Evolutionary conservation across 2,113 vertebrate species (phyloP), one percentile per base, ranked within the genome.

Genomic region (Otus sunia): DNA sequence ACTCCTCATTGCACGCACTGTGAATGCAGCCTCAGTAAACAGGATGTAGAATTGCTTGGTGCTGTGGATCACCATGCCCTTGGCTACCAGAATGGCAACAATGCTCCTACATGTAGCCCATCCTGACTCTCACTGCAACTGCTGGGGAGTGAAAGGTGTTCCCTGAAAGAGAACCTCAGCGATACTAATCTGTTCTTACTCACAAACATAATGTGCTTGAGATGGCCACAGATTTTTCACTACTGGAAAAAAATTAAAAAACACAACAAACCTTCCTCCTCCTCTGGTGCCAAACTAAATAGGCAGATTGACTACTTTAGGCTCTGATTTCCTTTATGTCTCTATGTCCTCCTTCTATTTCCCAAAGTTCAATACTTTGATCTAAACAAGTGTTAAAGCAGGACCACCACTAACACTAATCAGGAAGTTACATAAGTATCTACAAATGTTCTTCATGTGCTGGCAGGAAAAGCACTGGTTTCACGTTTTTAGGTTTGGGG

Each of bases 1-100:
- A 12, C 21, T 5, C 27, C n/a, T 22, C 22, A 1, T 7, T n/a
- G 16, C 58, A 15, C 0, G 2, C 25, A 3, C 26, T 18, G n/a
- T 1, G 4, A 67, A 62, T 34, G 13, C 36, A 49, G 15, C 10
- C 26, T 67, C 21, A 13, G 17, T 53, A 34, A 58, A 50, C 1
- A 20, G 8, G 13, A 17, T 8, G 6, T 2, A 36, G 59, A 62
- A 72, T n/a, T 20, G 17, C 36, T 56, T 3, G 0, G n/a, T 9
- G 2, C 39, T 43, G 12, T 5, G 9, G 8, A 53, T 10, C 8
- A 9, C 23, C 6, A 1, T 27, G 47, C 25, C 30, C 39, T 6
- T 1, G 21, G 39, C 45, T 67, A 15, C 59, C 47, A 59, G 53
- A 62, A 74, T 0, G 7, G 36, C 1, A 0, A 34, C 12, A 11